Percentiles rank a stretch among this genome's conserved stretches.
Conservation (phyloP, 2,888 invertebrate species). For the Elgonia sp. region DNA sequence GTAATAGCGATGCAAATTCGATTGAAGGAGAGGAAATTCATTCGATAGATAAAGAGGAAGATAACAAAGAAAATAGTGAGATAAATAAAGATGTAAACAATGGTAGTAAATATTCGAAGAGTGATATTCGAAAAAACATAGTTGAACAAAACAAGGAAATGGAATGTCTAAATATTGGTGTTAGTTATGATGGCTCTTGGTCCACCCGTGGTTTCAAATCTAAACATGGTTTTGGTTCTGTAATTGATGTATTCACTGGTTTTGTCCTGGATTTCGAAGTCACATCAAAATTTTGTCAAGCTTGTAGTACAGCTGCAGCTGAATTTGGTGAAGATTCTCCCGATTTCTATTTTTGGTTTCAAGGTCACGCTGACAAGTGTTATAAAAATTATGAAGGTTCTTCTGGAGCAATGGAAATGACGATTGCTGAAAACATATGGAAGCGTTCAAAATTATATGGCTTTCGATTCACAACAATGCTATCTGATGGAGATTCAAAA, state of each 20-base stretch:
- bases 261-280: slow-evolving; percentile 71
- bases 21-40: background rate
- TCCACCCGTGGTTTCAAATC: slow-evolving; percentile 72
- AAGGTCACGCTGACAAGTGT: slow-evolving; percentile 59
- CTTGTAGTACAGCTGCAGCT: slow-evolving; percentile 58
- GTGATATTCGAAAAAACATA: background rate
- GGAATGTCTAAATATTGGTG: background rate
- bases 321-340: slow-evolving; percentile 44
- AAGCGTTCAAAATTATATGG: background rate
- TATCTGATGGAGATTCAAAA: slow-evolving; percentile 17
- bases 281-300: slow-evolving; percentile 73
- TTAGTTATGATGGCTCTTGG: slow-evolving; percentile 50
- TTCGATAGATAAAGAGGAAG: background rate
- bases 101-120: background rate
- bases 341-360: slow-evolving; percentile 72
- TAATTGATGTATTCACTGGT: slow-evolving; percentile 68
- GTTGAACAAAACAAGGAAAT: background rate
- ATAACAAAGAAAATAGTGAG: background rate
- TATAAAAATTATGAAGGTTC: background rate
- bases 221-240: slow-evolving; percentile 73
- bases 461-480: background rate
- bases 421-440: background rate
- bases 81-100: background rate
- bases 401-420: background rate
- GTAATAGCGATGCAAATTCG: background rate